Evolutionary conservation across 2,113 vertebrate species (phyloP).

Genomic region (Mobula hypostoma): DNA sequence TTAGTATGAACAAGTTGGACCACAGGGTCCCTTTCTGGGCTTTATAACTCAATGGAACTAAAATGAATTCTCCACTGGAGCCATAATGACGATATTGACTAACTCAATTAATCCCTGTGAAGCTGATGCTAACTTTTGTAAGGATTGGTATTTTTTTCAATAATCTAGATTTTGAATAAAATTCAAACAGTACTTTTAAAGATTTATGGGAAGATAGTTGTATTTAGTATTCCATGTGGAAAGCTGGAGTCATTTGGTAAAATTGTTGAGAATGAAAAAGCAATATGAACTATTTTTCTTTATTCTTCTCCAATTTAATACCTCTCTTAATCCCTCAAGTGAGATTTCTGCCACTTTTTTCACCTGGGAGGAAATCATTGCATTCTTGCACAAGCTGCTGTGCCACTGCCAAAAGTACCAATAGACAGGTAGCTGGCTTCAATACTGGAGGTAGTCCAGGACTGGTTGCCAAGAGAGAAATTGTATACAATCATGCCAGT

Average conservation of each 20-base stretch:
- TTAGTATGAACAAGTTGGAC: too few species aligned
- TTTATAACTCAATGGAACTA: neutral
- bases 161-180: neutral
- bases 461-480: neutral
- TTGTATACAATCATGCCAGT: neutral
- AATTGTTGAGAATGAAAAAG: neutral
- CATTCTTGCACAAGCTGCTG: neutral
- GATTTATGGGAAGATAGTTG: neutral
- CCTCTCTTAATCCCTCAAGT: neutral
- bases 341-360: neutral
- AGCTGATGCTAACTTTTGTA: neutral
- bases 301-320: neutral
- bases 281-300: neutral
- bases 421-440: neutral
- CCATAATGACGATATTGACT: too few species aligned
- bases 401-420: neutral
- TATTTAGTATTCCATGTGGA: neutral
- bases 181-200: neutral
- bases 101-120: neutral
- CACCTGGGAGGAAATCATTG: constrained; percentile 4
- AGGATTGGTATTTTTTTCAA: neutral
- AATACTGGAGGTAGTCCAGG: neutral
- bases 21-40: too few species aligned
- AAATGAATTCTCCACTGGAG: neutral
- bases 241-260: neutral